Percentiles rank a stretch among this genome's conserved stretches.
These are phyloP conservation scores for Crocuta crocuta DNA, from an alignment of 2,113 vertebrate genomes.

Conservation along the genomic window DNA sequence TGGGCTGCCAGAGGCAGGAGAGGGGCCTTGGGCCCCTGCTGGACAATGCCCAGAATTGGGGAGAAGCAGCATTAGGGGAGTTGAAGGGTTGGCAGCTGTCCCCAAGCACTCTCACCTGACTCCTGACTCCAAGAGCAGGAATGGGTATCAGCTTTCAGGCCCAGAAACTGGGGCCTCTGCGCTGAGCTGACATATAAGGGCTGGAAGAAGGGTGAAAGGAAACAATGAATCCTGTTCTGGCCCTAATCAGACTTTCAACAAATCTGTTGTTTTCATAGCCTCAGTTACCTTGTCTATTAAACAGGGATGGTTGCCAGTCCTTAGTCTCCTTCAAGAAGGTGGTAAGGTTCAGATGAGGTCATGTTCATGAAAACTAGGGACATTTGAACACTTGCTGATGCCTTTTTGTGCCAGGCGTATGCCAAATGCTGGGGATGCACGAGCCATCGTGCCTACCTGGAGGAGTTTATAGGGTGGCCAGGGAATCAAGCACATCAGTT, in stretches of 20 bases:
- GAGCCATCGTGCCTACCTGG: background rate
- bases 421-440: background rate
- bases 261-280: background rate
- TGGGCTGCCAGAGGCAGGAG: background rate
- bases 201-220: background rate
- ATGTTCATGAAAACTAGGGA: background rate
- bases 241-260: background rate
- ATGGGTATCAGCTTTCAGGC: background rate
- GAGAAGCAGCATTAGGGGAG: background rate
- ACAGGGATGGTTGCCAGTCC: background rate
- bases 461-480: background rate
- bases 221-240: background rate
- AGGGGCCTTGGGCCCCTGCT: background rate
- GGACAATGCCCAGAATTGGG: background rate
- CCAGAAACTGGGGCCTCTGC: background rate
- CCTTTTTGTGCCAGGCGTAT: background rate
- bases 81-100: background rate
- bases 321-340: background rate
- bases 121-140: background rate
- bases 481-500: background rate
- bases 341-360: background rate
- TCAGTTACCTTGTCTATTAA: background rate
- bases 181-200: background rate
- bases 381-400: background rate
- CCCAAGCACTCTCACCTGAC: background rate